Percentiles rank a stretch among this genome's conserved stretches.
phyloP scores from a whole-genome alignment of 2,797 vertebrate genomes.

The Ataeniobius toweri region DNA sequence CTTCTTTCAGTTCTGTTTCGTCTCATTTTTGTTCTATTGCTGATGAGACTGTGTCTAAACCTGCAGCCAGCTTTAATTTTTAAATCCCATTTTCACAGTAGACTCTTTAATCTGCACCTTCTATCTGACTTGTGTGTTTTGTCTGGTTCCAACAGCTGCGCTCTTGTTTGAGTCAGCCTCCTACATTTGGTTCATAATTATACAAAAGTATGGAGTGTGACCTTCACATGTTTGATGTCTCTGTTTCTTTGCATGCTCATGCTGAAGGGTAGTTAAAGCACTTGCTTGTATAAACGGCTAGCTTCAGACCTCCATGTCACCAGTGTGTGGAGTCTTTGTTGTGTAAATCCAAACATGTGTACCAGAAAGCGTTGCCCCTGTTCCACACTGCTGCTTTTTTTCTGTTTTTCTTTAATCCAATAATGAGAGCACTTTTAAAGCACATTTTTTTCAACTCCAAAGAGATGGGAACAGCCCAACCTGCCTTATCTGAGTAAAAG shows the following conservation, averaged over 20 bases:
- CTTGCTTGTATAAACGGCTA: conserved; percentile 56
- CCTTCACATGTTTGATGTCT: conserved; percentile 67
- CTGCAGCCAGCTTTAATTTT: conserved; percentile 19
- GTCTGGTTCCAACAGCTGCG: conserved; percentile 54
- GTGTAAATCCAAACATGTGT: conserved; percentile 12
- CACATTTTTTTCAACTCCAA: conserved; percentile 49
- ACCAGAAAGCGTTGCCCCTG: conserved; percentile 29
- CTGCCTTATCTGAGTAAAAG: conserved; percentile 59
- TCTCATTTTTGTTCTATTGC: conserved; percentile 45
- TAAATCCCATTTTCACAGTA: conserved; percentile 39
- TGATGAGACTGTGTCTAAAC: conserved; percentile 29
- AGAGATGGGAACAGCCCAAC: conserved; percentile 38
- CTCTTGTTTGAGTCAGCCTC: conserved; percentile 57
- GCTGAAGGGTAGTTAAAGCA: conserved; percentile 42
- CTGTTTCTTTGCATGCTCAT: conserved; percentile 37
- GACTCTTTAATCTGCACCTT: conserved; percentile 59
- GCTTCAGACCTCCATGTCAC: conserved; percentile 36
- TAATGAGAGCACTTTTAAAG: conserved; percentile 32
- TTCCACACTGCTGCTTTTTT: conserved; percentile 20
- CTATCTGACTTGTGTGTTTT: conserved; percentile 62
- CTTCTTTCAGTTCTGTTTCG: conserved; percentile 45
- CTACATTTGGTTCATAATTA: conserved; percentile 58
- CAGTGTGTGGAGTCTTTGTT: conserved; percentile 47
- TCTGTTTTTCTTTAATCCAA: conserved; percentile 32
- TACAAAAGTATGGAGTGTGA: conserved; percentile 59